Conservation (phyloP, 2,797 vertebrate genomes). For the Sebastes vulpes region DNA sequence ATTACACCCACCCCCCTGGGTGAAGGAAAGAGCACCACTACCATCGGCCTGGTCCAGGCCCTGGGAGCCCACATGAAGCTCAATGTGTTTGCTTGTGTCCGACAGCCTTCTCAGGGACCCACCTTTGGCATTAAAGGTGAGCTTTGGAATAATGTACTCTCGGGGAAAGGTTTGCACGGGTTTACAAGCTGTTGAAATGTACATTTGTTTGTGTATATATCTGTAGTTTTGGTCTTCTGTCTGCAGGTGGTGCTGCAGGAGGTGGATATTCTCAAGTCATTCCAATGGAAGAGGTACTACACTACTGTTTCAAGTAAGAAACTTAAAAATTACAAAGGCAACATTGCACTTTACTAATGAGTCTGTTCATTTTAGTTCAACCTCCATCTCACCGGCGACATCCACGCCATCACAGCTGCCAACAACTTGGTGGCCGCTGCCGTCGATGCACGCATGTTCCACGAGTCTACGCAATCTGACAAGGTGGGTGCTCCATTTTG, state of each 20-base stretch:
- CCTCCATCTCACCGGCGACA: slow-evolving; percentile 98
- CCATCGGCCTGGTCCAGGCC: slow-evolving; percentile 95
- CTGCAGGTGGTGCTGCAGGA: slow-evolving; percentile 96
- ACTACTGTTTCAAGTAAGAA: neutral
- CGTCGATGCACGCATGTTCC: slow-evolving; percentile 95
- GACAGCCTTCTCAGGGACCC: slow-evolving; percentile 97
- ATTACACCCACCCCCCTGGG: slow-evolving; percentile 98
- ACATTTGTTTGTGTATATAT: neutral
- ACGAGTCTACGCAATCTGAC: slow-evolving; percentile 94
- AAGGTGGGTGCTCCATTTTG: slow-evolving; percentile 82
- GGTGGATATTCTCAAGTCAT: slow-evolving; percentile 98
- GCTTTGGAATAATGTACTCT: neutral
- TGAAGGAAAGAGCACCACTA: slow-evolving; percentile 98
- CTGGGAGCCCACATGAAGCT: slow-evolving; percentile 93
- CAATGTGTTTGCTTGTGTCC: slow-evolving; percentile 96
- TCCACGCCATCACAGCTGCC: slow-evolving; percentile 97
- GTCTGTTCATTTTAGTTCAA: slow-evolving; percentile 89
- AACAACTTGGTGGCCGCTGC: slow-evolving; percentile 98
- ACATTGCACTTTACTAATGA: neutral
- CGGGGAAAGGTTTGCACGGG: neutral
- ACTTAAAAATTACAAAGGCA: neutral
- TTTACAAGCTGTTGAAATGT: neutral
- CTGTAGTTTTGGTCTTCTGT: slow-evolving; percentile 27
- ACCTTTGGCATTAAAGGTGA: slow-evolving; percentile 99
- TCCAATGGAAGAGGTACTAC: slow-evolving; percentile 98